A percentile compares a stretch with the other conserved stretches of the same genome.
These are phyloP conservation scores for Scatophagus argus DNA, from an alignment of 2,113 vertebrate species.

Conservation along the genomic window DNA sequence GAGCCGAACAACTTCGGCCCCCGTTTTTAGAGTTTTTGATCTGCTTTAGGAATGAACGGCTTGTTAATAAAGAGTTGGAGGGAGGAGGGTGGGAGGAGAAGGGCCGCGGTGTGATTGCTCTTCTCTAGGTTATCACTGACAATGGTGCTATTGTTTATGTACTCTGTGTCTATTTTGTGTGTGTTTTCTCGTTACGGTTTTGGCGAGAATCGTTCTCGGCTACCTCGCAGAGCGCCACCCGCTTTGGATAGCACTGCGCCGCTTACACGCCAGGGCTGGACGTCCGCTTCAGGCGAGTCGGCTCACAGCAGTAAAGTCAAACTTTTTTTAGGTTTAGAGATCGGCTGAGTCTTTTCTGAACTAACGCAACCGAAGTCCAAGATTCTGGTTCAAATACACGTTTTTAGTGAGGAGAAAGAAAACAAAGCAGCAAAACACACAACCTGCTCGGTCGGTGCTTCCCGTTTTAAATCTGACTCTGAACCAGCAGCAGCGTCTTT, in stretches of 20 bases:
- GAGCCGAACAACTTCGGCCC: background rate
- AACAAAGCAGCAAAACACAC: no score
- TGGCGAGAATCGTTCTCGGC: conserved; percentile 78
- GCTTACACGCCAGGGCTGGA: background rate
- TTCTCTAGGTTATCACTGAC: conserved; percentile 76
- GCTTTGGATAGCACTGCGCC: conserved; percentile 48
- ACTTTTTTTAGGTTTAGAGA: background rate
- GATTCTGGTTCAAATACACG: background rate
- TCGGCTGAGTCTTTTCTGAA: background rate
- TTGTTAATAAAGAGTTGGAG: conserved; percentile 38
- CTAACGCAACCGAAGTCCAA: conserved; percentile 13
- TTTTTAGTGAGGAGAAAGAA: conserved; percentile 14
- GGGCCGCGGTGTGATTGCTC: conserved; percentile 36
- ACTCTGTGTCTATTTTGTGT: conserved; percentile 54
- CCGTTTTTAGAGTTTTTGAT: conserved; percentile 18
- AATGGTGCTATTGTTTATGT: conserved; percentile 89
- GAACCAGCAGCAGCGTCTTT: no score
- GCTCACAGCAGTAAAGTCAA: conserved; percentile 1
- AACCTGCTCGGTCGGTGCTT: no score
- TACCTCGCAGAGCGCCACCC: conserved; percentile 85
- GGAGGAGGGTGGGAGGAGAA: conserved; percentile 42
- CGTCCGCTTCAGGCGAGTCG: background rate
- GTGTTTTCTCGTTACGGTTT: conserved; percentile 55
- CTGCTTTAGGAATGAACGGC: conserved; percentile 38
- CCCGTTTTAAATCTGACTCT: no score